These are phyloP conservation scores for Leptinotarsa tumamoca DNA, from an alignment of 2,888 invertebrate genomes.

Conservation along the genomic window DNA sequence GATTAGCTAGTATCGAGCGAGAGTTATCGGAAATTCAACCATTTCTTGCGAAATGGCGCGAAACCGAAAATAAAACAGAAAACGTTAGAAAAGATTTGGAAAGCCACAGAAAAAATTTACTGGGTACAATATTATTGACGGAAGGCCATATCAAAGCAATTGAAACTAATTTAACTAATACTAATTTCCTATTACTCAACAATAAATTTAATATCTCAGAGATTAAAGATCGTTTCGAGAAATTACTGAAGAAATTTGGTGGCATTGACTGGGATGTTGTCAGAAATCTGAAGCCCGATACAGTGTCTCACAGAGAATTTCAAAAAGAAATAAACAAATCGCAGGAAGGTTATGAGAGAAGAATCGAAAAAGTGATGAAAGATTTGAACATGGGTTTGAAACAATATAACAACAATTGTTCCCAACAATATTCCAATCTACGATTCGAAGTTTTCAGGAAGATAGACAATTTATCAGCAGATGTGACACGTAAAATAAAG, in stretches of 20 bases:
- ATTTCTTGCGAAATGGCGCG: neutral
- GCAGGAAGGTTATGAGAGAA: neutral
- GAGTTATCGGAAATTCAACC: constrained; percentile 4
- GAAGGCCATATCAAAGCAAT: neutral
- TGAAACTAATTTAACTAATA: neutral
- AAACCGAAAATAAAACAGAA: neutral
- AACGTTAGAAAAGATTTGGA: neutral
- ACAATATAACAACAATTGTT: neutral
- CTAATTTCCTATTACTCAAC: neutral
- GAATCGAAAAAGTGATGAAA: neutral
- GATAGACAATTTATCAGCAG: neutral
- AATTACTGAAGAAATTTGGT: neutral
- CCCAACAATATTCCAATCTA: constrained; percentile 7
- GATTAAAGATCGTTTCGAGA: neutral
- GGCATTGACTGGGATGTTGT: constrained; percentile 6
- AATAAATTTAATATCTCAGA: neutral
- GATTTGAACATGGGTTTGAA: neutral
- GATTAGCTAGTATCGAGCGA: neutral
- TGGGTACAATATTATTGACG: neutral
- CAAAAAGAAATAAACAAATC: neutral
- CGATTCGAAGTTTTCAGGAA: neutral
- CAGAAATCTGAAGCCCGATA: neutral
- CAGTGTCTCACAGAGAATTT: neutral
- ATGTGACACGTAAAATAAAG: neutral
- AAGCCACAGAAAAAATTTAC: neutral